Conservation (phyloP, 2,888 invertebrate species). For the Drosophila ezoana region DNA sequence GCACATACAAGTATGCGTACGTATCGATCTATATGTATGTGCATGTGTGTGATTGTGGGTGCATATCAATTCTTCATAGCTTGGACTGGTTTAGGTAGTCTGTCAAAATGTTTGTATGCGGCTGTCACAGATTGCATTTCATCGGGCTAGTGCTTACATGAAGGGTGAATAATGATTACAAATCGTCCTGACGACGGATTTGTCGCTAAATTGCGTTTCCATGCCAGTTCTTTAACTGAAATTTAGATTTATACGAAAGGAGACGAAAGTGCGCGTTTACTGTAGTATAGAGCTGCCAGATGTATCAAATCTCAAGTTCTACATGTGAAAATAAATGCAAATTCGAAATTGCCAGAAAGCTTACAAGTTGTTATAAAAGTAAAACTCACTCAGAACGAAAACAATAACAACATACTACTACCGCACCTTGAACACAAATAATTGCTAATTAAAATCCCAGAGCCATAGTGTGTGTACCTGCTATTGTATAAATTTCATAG, state of each 20-base stretch:
- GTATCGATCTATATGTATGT: background rate
- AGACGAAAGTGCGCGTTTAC: too few relatives aligned
- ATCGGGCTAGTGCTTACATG: conserved; percentile 33
- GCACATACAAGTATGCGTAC: background rate
- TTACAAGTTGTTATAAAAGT: background rate
- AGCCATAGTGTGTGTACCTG: background rate
- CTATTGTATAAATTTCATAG: background rate
- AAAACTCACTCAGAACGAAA: too few relatives aligned
- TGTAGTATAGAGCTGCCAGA: background rate
- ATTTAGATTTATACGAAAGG: background rate
- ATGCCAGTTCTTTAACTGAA: conserved; percentile 30
- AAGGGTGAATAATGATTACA: conserved; percentile 62
- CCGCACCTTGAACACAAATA: background rate
- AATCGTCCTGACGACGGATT: conserved; percentile 50
- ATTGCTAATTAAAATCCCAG: conserved; percentile 17
- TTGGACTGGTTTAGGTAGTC: conserved; percentile 10
- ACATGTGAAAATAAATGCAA: background rate
- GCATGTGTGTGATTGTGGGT: background rate
- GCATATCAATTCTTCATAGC: conserved; percentile 42
- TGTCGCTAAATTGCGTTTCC: conserved; percentile 49
- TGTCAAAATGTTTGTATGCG: conserved; percentile 55
- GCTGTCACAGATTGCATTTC: conserved; percentile 64
- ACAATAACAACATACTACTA: too few relatives aligned
- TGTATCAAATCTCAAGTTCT: too few relatives aligned
- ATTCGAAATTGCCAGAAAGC: background rate